Evolutionary conservation across 2,113 vertebrate genomes (phyloP).

Genomic region (Pagrus major): DNA sequence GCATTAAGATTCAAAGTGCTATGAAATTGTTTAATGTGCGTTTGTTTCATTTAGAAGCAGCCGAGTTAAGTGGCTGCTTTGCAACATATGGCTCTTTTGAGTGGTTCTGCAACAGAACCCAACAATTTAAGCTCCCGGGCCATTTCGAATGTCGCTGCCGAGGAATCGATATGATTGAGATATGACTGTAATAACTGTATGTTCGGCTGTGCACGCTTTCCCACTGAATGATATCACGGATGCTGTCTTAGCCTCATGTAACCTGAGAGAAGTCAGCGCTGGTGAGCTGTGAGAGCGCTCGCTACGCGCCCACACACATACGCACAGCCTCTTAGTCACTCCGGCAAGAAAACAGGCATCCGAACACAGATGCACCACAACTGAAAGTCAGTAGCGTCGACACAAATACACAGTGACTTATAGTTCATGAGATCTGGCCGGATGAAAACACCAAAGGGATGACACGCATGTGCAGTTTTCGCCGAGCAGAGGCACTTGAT

Average conservation of each 20-base stretch:
- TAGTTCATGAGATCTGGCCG: neutral
- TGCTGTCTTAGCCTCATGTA: constrained; percentile 53
- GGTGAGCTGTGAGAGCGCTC: constrained; percentile 58
- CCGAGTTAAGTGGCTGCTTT: constrained; percentile 26
- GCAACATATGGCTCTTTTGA: constrained; percentile 3
- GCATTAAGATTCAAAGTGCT: constrained; percentile 3
- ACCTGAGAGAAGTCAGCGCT: constrained; percentile 69
- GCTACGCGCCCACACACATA: constrained; percentile 66
- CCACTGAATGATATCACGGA: constrained; percentile 45
- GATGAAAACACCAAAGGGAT: constrained; percentile 1
- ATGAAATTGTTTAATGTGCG: constrained; percentile 20
- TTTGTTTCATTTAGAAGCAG: constrained; percentile 32
- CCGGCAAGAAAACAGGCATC: constrained; percentile 43
- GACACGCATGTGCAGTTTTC: constrained; percentile 26
- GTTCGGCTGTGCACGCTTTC: constrained; percentile 21
- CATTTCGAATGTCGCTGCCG: neutral
- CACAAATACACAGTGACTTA: neutral
- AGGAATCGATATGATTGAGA: constrained; percentile 17
- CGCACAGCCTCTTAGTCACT: constrained; percentile 74
- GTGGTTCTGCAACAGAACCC: neutral
- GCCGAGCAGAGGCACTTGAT: constrained; percentile 51
- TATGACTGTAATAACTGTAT: constrained; percentile 12
- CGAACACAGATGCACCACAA: constrained; percentile 51
- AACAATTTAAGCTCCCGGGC: constrained; percentile 12
- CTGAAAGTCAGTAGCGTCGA: constrained; percentile 41